Evolutionary conservation across 2,797 vertebrate genomes (phyloP).

Genomic region (Steatocranus sp.): DNA sequence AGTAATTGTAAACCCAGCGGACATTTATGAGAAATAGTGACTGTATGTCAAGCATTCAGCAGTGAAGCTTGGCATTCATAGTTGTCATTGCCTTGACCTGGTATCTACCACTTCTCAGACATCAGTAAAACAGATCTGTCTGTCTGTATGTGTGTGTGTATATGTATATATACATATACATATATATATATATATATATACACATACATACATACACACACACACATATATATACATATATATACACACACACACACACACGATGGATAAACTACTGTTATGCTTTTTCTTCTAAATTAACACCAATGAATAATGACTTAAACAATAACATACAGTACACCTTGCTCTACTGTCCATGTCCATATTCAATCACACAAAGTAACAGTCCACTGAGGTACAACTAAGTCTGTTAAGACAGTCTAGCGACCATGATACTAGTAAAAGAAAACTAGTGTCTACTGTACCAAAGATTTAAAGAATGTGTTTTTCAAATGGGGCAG

Average conservation of each 20-base stretch:
- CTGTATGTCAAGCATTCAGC: background rate
- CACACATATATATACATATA: fast-evolving
- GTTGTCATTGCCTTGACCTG: background rate
- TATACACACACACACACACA: background rate
- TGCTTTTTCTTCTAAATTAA: background rate
- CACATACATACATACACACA: too few species aligned
- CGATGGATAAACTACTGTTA: background rate
- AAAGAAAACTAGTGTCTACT: background rate
- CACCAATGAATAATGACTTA: background rate
- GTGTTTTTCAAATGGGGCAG: background rate
- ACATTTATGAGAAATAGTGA: slow-evolving; percentile 26
- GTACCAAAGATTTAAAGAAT: background rate
- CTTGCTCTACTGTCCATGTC: background rate
- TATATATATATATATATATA: too few species aligned
- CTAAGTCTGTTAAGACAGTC: background rate
- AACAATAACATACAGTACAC: background rate
- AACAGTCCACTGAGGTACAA: background rate
- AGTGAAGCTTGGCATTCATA: background rate
- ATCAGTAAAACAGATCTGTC: background rate
- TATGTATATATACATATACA: too few species aligned
- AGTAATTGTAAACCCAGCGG: background rate
- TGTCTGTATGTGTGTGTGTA: fast-evolving
- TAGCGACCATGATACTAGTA: background rate
- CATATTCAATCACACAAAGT: background rate
- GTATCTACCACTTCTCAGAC: background rate